These are phyloP conservation scores for Oscheius myriophilus DNA, from an alignment of 2,888 invertebrate genomes.

Conservation along the genomic window DNA sequence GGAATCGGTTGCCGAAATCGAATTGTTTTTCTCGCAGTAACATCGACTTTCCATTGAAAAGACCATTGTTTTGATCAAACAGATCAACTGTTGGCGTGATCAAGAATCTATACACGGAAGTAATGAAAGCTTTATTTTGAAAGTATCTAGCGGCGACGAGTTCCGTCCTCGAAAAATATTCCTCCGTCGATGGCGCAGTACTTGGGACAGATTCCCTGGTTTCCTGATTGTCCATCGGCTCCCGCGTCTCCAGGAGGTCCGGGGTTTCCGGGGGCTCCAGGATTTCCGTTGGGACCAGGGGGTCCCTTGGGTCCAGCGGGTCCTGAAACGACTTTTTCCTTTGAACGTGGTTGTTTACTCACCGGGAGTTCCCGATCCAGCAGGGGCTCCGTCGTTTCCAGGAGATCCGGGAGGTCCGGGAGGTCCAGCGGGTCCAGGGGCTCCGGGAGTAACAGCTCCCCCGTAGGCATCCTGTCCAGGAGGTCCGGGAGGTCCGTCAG, in stretches of 20 bases:
- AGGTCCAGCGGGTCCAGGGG: conserved; percentile 51
- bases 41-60: too few relatives aligned
- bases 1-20: too few relatives aligned
- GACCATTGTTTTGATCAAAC: too few relatives aligned
- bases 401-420: conserved; percentile 57
- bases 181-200: conserved; percentile 58
- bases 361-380: conserved; percentile 46
- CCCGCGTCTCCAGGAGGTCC: conserved; percentile 50
- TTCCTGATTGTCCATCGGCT: conserved; percentile 44
- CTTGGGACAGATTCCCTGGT: conserved; percentile 61
- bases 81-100: too few relatives aligned
- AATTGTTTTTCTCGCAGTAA: too few relatives aligned
- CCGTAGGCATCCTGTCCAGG: conserved; percentile 48
- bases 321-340: not conserved
- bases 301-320: conserved; percentile 54
- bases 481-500: conserved; percentile 55
- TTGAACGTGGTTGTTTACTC: too few relatives aligned
- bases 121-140: conserved; percentile 12
- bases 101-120: not conserved
- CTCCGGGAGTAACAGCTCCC: conserved; percentile 26
- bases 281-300: conserved; percentile 47
- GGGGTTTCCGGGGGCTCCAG: conserved; percentile 57
- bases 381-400: conserved; percentile 52
- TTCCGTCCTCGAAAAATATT: conserved; percentile 70
- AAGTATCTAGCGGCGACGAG: conserved; percentile 25